Base-by-base conservation (phyloP, 1,140 invertebrate species). In the Branchinecta lindahli region DNA sequence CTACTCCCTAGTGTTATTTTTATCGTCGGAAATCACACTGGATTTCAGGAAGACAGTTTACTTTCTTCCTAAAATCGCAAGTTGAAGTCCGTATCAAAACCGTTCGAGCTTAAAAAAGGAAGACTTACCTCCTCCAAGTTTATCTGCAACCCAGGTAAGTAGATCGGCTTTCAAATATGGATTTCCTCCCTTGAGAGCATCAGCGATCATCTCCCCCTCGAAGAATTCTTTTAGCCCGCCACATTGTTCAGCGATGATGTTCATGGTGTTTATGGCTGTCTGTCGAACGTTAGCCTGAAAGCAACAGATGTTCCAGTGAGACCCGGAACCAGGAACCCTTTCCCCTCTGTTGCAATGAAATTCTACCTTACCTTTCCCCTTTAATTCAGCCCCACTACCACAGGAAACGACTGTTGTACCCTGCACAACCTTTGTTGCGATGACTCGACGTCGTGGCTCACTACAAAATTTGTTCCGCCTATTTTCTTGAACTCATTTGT, bases 181-280 rank as follows among this genome's bases (percentile, higher is more conserved):
- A 44, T 91, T 93, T 66, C 92, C 92, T 15, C 83, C 78, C 75
- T 89, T 90, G 0, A 96, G 80, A 12, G 88, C 89, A 81, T 96
- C 92, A 52, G 84, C 83, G 71, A 96, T 84, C 80, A 95, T 91
- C 82, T 96, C 93, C 33, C 85, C 86, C 66, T 94, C 92, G 70
- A 96, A 88, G 72, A 95, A 87, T 74, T 90, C 88, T 69, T 86
- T 85, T 72, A 88, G 85, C 3, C 89, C 88, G 46, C 72, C 72
- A 73, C 88, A 87, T 70, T 90, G 84, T 67, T 89, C 87, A 44
- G 87, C 86, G 86, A 89, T 95, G 12, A 86, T 82, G 75, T 94
- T 91, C 45, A 95, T 85, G 73, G 90, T 90, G 9, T 85, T 83
- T 8, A 92, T 81, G 0, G 90, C 89, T 9, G 89, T 85, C 8